These are phyloP conservation scores for Branchinecta lynchi DNA, from an alignment of 1,140 invertebrate species.

Conservation along the genomic window DNA sequence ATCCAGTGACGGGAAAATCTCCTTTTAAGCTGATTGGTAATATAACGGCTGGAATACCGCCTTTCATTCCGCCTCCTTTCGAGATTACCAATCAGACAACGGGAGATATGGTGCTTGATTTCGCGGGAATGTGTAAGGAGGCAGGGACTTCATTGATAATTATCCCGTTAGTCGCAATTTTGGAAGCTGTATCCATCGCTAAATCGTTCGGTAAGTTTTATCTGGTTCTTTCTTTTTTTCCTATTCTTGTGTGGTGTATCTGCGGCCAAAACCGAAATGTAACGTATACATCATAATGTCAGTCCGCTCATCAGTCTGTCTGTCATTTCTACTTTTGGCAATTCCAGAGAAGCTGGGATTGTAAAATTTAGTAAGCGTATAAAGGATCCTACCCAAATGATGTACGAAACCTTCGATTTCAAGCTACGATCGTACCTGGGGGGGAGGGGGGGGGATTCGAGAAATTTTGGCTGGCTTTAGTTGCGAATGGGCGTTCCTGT, in stretches of 20 bases:
- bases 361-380: no score
- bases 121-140: conserved; percentile 51
- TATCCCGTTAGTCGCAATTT: conserved; percentile 60
- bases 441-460: no score
- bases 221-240: background rate
- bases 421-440: no score
- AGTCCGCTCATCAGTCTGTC: no score
- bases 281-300: no score
- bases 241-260: background rate
- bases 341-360: no score
- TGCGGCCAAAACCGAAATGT: no score
- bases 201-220: conserved; percentile 58
- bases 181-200: conserved; percentile 70
- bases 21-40: conserved; percentile 30
- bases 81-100: conserved; percentile 23
- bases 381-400: no score
- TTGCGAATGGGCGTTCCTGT: no score
- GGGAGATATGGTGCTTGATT: conserved; percentile 34
- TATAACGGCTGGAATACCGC: conserved; percentile 14
- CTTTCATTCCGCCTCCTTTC: conserved; percentile 15
- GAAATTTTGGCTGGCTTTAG: no score
- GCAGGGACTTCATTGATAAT: conserved; percentile 55
- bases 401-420: no score
- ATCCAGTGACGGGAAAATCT: conserved; percentile 41
- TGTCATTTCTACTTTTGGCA: no score